These are phyloP conservation scores for Scolanthus callimorphus DNA, from an alignment of 92 coral and sea anemone genomes.

Conservation along the genomic window DNA sequence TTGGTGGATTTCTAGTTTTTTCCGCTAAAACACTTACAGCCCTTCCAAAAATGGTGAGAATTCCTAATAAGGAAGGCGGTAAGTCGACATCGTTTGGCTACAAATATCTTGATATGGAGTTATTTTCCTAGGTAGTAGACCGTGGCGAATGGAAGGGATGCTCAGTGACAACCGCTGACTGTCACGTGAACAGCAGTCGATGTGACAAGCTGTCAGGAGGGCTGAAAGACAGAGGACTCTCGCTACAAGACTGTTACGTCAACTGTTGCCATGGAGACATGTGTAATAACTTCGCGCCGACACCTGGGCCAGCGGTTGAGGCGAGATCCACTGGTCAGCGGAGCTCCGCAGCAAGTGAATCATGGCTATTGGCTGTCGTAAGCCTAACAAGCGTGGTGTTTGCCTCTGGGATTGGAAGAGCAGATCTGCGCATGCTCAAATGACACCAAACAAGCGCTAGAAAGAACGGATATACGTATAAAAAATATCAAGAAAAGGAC, in stretches of 20 bases:
- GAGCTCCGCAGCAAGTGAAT: no score
- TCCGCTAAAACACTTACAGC: no score
- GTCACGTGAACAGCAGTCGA: slow-evolving; percentile 43
- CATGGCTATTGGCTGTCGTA: no score
- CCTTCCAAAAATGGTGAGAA: slow-evolving; percentile 7
- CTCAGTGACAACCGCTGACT: slow-evolving; percentile 39
- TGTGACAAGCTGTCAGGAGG: slow-evolving; percentile 23
- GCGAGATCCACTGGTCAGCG: no score
- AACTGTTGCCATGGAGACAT: slow-evolving; percentile 48
- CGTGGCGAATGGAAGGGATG: slow-evolving; percentile 45
- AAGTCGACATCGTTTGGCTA: neutral
- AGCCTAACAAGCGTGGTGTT: no score
- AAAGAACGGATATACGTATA: no score
- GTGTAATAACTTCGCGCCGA: slow-evolving; percentile 29
- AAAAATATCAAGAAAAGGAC: no score
- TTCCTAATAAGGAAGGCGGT: no score
- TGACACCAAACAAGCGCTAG: no score
- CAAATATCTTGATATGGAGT: slow-evolving; percentile 2
- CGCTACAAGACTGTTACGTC: slow-evolving; percentile 21
- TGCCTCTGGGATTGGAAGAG: no score
- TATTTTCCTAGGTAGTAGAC: slow-evolving; percentile 22
- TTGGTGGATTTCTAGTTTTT: no score
- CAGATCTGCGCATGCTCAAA: no score
- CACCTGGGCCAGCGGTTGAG: slow-evolving; percentile 22
- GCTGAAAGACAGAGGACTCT: slow-evolving; percentile 17